Evolutionary conservation across 2,113 vertebrate genomes (phyloP).

Genomic region (Saccopteryx leptura): DNA sequence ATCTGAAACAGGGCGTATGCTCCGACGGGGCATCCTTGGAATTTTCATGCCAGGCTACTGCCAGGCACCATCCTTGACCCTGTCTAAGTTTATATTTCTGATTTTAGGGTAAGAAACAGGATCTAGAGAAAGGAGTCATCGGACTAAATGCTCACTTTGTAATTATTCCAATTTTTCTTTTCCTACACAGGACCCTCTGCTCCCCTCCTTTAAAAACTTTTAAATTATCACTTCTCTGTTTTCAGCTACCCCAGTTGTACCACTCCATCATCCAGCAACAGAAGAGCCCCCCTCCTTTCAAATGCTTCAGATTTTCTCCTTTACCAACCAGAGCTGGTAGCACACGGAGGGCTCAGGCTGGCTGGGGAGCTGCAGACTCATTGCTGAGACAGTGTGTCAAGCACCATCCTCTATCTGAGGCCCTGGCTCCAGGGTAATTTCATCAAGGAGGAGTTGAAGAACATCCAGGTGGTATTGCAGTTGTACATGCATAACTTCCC

Average conservation of each 20-base stretch:
- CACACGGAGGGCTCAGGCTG: neutral
- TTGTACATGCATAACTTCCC: slow-evolving; percentile 2
- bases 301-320: too few species aligned
- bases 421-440: slow-evolving; percentile 58
- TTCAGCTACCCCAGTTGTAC: neutral
- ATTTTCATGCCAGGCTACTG: neutral
- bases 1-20: neutral
- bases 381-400: neutral
- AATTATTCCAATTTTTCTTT: neutral
- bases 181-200: neutral
- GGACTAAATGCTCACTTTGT: rapidly evolving
- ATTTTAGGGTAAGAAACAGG: neutral
- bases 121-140: rapidly evolving
- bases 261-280: too few species aligned
- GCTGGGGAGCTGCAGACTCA: slow-evolving; percentile 61
- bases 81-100: neutral
- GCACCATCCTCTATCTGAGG: neutral
- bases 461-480: neutral
- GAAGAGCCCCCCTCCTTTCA: too few species aligned
- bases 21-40: neutral
- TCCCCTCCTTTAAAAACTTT: neutral
- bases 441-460: slow-evolving; percentile 32
- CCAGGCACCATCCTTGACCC: neutral
- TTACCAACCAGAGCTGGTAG: too few species aligned
- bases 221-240: neutral